These are phyloP conservation scores for Microplitis mediator DNA, from an alignment of 1,140 invertebrate genomes.

Conservation along the genomic window DNA sequence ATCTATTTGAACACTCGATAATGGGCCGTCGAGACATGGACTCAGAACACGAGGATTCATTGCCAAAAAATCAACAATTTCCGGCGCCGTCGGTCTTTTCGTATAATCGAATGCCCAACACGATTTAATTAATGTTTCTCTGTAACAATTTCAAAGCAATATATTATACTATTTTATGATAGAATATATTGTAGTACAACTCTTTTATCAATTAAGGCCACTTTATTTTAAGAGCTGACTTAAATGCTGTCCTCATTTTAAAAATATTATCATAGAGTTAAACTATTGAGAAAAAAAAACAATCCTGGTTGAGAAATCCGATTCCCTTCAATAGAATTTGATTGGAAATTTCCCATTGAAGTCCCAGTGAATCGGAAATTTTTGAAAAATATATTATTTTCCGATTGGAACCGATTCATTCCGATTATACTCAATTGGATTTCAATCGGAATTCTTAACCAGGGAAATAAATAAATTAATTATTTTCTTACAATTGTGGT, in stretches of 20 bases:
- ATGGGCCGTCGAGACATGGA: slow-evolving; percentile 80
- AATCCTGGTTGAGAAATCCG: too few species aligned
- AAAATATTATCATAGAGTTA: too few species aligned
- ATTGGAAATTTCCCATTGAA: too few species aligned
- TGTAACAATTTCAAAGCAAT: slow-evolving; percentile 50
- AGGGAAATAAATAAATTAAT: background rate
- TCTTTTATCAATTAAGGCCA: too few species aligned
- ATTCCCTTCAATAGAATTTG: too few species aligned
- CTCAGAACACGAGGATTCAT: slow-evolving; percentile 77
- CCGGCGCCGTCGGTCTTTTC: slow-evolving; percentile 74
- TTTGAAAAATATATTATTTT: too few species aligned
- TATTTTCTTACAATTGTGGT: slow-evolving; percentile 74
- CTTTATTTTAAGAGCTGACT: too few species aligned
- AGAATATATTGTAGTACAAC: background rate
- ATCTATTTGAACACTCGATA: slow-evolving; percentile 73
- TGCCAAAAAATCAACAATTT: slow-evolving; percentile 80
- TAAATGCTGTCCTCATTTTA: too few species aligned
- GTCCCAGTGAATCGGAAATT: too few species aligned
- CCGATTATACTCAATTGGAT: too few species aligned
- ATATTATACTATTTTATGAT: background rate
- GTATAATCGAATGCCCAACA: slow-evolving; percentile 78
- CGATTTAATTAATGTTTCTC: slow-evolving; percentile 73
- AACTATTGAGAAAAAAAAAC: background rate
- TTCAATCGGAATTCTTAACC: too few species aligned
- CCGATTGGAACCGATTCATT: too few species aligned